phyloP scores from a whole-genome alignment of 1,140 invertebrate species.

The Brachionus asplanchnoidis region DNA sequence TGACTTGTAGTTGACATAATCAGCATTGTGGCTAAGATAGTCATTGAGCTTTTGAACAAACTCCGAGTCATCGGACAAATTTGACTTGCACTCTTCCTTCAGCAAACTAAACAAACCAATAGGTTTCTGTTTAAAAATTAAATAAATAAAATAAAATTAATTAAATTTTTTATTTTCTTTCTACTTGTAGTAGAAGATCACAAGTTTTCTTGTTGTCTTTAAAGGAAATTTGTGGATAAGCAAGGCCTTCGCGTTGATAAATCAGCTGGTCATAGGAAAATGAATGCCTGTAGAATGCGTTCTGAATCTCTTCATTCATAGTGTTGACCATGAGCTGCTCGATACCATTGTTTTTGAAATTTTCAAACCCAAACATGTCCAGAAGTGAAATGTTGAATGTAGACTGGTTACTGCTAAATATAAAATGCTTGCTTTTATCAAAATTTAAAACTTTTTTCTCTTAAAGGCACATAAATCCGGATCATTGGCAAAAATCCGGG shows the following conservation, averaged over 20 bases:
- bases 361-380: constrained; percentile 37
- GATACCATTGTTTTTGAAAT: constrained; percentile 27
- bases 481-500: background rate
- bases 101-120: constrained; percentile 31
- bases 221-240: background rate
- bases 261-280: constrained; percentile 11
- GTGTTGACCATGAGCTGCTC: constrained; percentile 36
- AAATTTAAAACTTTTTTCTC: background rate
- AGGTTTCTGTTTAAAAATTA: background rate
- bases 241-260: constrained; percentile 16
- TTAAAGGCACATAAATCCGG: background rate
- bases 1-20: background rate
- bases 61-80: background rate
- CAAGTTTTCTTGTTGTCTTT: constrained; percentile 15
- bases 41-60: constrained; percentile 29
- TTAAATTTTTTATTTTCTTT: background rate
- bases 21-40: background rate
- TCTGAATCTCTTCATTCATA: constrained; percentile 15
- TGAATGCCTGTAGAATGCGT: constrained; percentile 14
- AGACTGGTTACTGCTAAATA: constrained; percentile 38
- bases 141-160: background rate
- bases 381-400: constrained; percentile 18
- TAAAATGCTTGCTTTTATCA: constrained; percentile 36
- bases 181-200: constrained; percentile 21
- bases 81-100: constrained; percentile 18